These are phyloP conservation scores for Myotis findleyi DNA, from an alignment of 2,797 vertebrate species.

Conservation along the genomic window DNA sequence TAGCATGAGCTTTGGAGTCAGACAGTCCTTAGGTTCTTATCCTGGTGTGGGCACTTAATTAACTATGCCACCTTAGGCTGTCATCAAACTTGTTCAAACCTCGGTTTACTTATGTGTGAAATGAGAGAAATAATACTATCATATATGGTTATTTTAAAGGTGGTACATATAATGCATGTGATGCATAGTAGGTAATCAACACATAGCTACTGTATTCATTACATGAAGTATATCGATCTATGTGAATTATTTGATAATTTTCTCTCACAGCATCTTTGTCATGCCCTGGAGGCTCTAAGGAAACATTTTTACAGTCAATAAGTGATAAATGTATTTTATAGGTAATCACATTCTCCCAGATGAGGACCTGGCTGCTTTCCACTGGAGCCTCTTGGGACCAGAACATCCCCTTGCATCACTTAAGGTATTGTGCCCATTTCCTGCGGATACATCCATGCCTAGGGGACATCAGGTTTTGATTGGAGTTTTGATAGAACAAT, in stretches of 20 bases:
- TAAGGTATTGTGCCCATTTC: conserved; percentile 88
- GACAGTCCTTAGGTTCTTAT: not conserved
- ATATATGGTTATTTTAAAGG: conserved; percentile 10
- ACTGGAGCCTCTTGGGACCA: conserved; percentile 96
- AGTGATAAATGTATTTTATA: conserved; percentile 81
- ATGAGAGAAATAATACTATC: not conserved
- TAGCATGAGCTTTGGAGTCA: conserved; percentile 3
- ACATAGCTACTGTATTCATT: conserved; percentile 32
- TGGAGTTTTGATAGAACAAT: conserved; percentile 11
- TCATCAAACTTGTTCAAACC: conserved; percentile 35
- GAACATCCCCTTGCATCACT: conserved; percentile 96
- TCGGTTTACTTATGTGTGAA: conserved; percentile 53
- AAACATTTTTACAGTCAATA: conserved; percentile 55
- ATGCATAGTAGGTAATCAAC: not conserved
- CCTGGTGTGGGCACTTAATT: not conserved
- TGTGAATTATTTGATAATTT: conserved; percentile 57
- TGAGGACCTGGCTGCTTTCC: conserved; percentile 97
- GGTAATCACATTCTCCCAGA: conserved; percentile 97
- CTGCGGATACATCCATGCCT: not conserved
- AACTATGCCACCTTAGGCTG: not conserved
- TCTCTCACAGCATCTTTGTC: conserved; percentile 11
- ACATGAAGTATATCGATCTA: not conserved
- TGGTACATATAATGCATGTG: not conserved
- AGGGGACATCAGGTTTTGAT: not conserved
- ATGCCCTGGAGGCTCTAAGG: not conserved